Evolutionary conservation across 2,888 invertebrate genomes (phyloP), one percentile per base, ranked within the genome.

Genomic region (Drosophila fulvimacula): DNA sequence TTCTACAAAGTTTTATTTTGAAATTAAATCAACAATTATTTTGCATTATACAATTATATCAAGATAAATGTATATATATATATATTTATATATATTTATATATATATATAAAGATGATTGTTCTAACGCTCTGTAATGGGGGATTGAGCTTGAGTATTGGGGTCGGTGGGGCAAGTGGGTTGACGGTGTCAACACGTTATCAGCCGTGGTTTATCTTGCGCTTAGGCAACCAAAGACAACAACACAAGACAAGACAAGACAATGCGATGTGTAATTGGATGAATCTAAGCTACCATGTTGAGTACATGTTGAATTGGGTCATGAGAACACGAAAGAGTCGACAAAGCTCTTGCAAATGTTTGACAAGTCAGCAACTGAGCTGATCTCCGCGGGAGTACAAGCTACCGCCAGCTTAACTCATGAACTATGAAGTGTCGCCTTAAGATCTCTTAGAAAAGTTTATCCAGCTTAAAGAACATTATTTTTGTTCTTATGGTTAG

Each of bases 221-320:
- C 44, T 61, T 51, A 38, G 48, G 39, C 55, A 58, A 69, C 17
- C 34, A 24, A n/a, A n/a, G 11, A n/a, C n/a, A n/a, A 5, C 34
- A 32, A 49, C 38, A 19, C 41, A 48, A 32, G 19, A 2, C 27
- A 38, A 44, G 38, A 7, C 13, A 21, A 42, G 21, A 36, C 42
- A 51, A 53, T 48, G 19, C 48, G 58, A 46, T 53, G n/a, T 39
- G 67, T 62, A 67, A 67, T 73, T 73, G 67, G 55, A 72, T 58
- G 72, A 53, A 42, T 56, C 46, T 41, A 27, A 42, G 58, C 34
- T 34, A 53, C n/a, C n/a, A 53, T n/a, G 36, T 55, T 32, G 46
- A 30, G n/a, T 49, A 39, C 34, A 5, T 15, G 10, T 5, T 17
- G 17, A 73, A 73, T 60, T 59, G 62, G 73, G 73, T 56, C 63